A percentile compares a stretch with the other conserved stretches of the same genome.
Evolutionary conservation across 2,888 invertebrate species (phyloP).

Genomic region (Brassicogethes aeneus): DNA sequence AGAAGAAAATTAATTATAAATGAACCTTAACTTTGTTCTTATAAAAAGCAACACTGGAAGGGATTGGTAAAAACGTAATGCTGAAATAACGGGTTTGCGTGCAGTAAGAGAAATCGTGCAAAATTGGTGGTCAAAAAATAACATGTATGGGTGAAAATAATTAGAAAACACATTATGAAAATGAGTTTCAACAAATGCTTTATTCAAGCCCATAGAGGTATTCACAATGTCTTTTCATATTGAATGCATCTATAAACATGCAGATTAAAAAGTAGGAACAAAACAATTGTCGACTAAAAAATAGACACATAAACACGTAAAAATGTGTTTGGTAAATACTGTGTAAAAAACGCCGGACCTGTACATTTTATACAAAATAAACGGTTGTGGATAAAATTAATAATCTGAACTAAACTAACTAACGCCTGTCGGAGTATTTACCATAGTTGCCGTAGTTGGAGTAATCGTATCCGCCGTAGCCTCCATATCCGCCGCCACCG

Average conservation of each 20-base stretch:
- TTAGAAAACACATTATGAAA: constrained; percentile 60
- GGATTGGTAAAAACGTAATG: too few relatives aligned
- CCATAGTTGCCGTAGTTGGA: constrained; percentile 76
- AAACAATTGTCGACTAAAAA: constrained; percentile 31
- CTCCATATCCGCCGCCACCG: constrained; percentile 64
- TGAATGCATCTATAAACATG: constrained; percentile 28
- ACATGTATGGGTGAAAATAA: constrained; percentile 27
- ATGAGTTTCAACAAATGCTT: constrained; percentile 56
- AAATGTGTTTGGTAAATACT: too few relatives aligned
- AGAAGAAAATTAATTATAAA: too few relatives aligned
- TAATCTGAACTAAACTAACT: constrained; percentile 3
- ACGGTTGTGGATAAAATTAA: neutral
- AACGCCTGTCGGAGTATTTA: constrained; percentile 49
- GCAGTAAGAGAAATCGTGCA: neutral
- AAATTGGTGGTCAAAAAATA: neutral
- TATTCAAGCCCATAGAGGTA: constrained; percentile 51
- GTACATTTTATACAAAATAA: neutral
- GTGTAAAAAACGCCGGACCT: neutral
- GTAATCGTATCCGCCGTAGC: constrained; percentile 74
- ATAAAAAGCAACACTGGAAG: too few relatives aligned
- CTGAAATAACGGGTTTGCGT: neutral
- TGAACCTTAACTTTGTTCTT: too few relatives aligned
- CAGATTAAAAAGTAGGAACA: constrained; percentile 31
- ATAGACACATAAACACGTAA: too few relatives aligned
- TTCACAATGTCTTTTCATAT: constrained; percentile 61